phyloP scores from a whole-genome alignment of 2,797 vertebrate genomes.

The Anguilla obscura region DNA sequence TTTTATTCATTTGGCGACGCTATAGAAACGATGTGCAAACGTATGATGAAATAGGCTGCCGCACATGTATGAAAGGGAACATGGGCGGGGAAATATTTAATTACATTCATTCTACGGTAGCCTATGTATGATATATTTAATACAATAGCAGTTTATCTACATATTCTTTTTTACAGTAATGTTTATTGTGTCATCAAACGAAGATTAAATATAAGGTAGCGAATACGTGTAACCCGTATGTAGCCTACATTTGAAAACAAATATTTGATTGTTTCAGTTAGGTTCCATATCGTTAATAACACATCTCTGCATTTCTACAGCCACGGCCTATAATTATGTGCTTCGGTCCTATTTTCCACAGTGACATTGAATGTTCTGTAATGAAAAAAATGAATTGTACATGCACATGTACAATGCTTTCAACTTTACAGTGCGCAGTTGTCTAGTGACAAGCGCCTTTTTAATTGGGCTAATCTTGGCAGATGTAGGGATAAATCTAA shows the following conservation, averaged over 20 bases:
- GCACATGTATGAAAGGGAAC: not conserved
- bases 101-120: not conserved
- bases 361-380: not conserved
- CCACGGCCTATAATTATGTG: not conserved
- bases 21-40: not conserved
- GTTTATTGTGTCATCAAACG: not conserved
- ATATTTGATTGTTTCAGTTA: not conserved
- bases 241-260: not conserved
- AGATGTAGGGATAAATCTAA: not conserved
- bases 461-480: slow-evolving; percentile 13
- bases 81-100: slow-evolving; percentile 3
- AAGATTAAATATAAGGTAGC: not conserved
- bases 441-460: not conserved
- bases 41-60: slow-evolving; percentile 4
- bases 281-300: not conserved
- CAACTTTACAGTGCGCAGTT: not conserved
- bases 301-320: not conserved
- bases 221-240: not conserved
- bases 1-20: not conserved
- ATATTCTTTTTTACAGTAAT: not conserved
- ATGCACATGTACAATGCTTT: not conserved
- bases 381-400: not conserved
- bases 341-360: not conserved
- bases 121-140: not conserved
- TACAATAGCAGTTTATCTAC: not conserved